These are phyloP conservation scores for Astreopora myriophthalma DNA, from an alignment of 64 coral and sea anemone species.

Conservation along the genomic window DNA sequence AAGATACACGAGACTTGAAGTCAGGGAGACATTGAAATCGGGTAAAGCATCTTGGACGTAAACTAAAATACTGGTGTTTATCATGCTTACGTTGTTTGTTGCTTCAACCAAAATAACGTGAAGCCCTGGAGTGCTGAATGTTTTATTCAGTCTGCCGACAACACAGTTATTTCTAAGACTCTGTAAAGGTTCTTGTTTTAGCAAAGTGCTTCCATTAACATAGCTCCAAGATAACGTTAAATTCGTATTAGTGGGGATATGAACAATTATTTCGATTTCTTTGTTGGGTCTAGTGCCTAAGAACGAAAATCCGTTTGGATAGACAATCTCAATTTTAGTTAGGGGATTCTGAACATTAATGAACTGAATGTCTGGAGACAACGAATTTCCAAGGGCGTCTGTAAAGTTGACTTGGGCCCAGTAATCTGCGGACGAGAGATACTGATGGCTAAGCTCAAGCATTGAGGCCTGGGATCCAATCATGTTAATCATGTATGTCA, in stretches of 20 bases:
- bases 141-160: neutral
- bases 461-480: conserved; percentile 31
- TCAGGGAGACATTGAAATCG: conserved; percentile 33
- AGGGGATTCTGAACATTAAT: conserved; percentile 54
- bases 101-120: conserved; percentile 66
- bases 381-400: conserved; percentile 13
- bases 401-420: conserved; percentile 30
- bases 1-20: conserved; percentile 39
- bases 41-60: conserved; percentile 29
- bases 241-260: conserved; percentile 60
- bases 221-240: conserved; percentile 55
- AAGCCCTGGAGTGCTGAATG: neutral
- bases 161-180: neutral
- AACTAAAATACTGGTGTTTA: conserved; percentile 50
- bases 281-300: conserved; percentile 45
- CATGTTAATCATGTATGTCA: conserved; percentile 25
- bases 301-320: conserved; percentile 48
- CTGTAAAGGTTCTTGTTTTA: conserved; percentile 32
- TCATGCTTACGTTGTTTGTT: conserved; percentile 66
- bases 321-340: conserved; percentile 28
- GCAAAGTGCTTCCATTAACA: conserved; percentile 18
- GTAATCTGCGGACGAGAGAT: neutral
- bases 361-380: neutral
- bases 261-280: conserved; percentile 42
- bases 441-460: conserved; percentile 26